A percentile compares a stretch with the other conserved stretches of the same genome.
Conservation (phyloP, 2,888 invertebrate species). For the Agrochola lychnidis region DNA sequence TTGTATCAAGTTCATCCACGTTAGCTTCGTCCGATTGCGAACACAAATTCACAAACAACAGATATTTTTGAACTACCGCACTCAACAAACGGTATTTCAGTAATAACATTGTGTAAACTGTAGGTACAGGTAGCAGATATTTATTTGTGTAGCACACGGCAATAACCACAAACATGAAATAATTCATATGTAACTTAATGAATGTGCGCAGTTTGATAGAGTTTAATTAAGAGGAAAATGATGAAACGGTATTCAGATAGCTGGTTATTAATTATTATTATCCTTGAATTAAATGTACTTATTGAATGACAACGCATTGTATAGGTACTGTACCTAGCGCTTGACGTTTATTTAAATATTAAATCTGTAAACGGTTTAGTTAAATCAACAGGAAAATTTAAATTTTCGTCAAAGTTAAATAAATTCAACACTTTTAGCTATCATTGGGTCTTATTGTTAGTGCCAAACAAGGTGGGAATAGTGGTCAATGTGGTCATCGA, state of each 20-base stretch:
- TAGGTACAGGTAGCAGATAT: not conserved
- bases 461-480: not conserved
- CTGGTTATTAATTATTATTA: slow-evolving; percentile 15
- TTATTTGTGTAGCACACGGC: not conserved
- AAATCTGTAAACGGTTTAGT: not conserved
- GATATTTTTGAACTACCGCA: not conserved
- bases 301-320: slow-evolving; percentile 32
- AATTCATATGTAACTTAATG: slow-evolving; percentile 29
- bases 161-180: slow-evolving; percentile 4
- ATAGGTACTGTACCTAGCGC: not conserved
- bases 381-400: not conserved
- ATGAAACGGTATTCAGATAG: slow-evolving; percentile 11
- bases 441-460: not conserved
- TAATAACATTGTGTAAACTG: not conserved
- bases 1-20: not conserved
- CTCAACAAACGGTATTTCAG: not conserved
- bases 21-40: not conserved
- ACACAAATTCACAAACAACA: not conserved
- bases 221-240: slow-evolving; percentile 51
- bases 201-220: slow-evolving; percentile 14
- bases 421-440: not conserved
- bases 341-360: slow-evolving; percentile 6
- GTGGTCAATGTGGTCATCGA: not conserved
- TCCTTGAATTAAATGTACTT: slow-evolving; percentile 30
- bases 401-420: not conserved